Conservation (phyloP, 2,113 vertebrate genomes). For the Bambusicola thoracicus region DNA sequence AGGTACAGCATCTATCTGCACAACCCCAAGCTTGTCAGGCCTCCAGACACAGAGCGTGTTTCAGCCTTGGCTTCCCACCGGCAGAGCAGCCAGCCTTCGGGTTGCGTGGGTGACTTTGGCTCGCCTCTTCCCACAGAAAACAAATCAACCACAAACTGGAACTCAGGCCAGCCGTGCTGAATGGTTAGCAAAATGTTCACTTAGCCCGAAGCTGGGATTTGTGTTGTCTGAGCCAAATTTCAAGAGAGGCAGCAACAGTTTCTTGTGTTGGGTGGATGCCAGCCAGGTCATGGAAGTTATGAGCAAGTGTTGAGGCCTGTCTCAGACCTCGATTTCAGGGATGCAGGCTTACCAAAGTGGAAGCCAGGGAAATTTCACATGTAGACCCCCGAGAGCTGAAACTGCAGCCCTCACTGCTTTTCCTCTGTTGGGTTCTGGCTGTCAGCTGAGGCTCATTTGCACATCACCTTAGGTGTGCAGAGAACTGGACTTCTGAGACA, state of each 20-base stretch:
- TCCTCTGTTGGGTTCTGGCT: neutral
- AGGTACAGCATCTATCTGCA: neutral
- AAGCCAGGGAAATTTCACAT: neutral
- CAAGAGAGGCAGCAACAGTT: neutral
- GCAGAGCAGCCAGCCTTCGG: neutral
- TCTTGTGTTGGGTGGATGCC: neutral
- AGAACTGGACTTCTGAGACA: neutral
- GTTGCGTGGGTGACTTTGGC: constrained; percentile 1
- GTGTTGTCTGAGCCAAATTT: constrained; percentile 11
- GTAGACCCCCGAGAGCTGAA: neutral
- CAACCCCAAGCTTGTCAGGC: neutral
- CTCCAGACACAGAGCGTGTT: neutral
- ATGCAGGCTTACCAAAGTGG: neutral
- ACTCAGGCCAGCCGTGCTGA: constrained; percentile 10
- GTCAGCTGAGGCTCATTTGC: neutral
- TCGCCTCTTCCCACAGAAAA: neutral
- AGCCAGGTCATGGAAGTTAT: constrained; percentile 23
- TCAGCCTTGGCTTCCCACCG: neutral
- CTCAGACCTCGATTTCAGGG: neutral
- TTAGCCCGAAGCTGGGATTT: constrained; percentile 49
- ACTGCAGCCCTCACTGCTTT: neutral
- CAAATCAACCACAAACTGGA: constrained; percentile 38
- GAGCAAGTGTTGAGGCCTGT: neutral
- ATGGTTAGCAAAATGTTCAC: constrained; percentile 8
- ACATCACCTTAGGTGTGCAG: neutral